phyloP scores from a whole-genome alignment of 2,888 invertebrate species.

The Thelaira solivaga region DNA sequence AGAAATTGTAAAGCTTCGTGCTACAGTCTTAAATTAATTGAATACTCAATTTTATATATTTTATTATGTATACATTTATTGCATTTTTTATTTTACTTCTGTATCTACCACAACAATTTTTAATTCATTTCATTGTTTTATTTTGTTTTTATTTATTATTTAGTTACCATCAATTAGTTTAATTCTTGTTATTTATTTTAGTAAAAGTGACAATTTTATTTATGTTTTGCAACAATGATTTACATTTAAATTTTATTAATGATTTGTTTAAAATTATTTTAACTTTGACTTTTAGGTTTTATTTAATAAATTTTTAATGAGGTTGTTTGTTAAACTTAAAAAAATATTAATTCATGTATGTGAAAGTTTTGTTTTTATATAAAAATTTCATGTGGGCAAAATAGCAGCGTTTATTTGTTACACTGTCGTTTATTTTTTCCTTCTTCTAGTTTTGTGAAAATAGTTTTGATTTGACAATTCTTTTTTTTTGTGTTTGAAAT shows the following conservation, averaged over 20 bases:
- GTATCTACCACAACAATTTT: constrained; percentile 75
- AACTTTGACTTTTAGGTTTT: constrained; percentile 59
- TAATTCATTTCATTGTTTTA: constrained; percentile 56
- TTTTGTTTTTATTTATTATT: constrained; percentile 46
- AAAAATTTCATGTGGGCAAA: constrained; percentile 58
- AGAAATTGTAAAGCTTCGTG: too few relatives aligned
- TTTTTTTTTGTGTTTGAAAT: too few relatives aligned
- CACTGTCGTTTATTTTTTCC: constrained; percentile 26
- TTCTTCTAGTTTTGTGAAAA: constrained; percentile 35
- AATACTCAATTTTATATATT: constrained; percentile 42
- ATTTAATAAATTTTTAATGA: constrained; percentile 62
- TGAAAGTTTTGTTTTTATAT: constrained; percentile 41
- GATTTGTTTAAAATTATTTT: constrained; percentile 60
- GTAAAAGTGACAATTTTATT: constrained; percentile 56
- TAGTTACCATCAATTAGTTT: constrained; percentile 53
- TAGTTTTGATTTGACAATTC: background rate
- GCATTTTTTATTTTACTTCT: constrained; percentile 71
- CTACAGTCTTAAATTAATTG: too few relatives aligned
- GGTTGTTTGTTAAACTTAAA: constrained; percentile 67
- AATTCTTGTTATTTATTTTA: constrained; percentile 61
- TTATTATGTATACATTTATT: constrained; percentile 77
- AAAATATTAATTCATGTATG: constrained; percentile 45
- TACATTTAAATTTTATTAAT: constrained; percentile 59
- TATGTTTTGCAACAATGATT: constrained; percentile 62
- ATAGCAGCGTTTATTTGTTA: constrained; percentile 53